Base-by-base conservation (phyloP, 2,113 vertebrate species). In the Tenrec ecaudatus region DNA sequence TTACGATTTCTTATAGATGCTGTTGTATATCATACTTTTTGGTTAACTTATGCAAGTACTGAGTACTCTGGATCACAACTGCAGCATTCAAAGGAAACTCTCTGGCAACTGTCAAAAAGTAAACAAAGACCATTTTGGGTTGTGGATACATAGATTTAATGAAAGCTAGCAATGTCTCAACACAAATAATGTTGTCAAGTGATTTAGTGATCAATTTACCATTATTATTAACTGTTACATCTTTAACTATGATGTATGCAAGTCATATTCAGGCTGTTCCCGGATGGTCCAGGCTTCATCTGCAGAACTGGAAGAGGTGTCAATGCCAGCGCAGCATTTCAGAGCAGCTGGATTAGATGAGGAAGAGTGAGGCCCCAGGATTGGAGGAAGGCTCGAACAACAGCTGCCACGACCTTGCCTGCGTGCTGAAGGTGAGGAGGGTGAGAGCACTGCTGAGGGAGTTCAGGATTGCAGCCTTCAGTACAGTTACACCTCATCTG, bases 51-150 rank as follows among this genome's bases (percentile, higher is more conserved):
- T 77, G 25, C 6, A 76, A 66, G 29, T 89, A 81, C 12, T 22
- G 22, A 78, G 25, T 31, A 85, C 27, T 78, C 53, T 82, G 78
- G 75, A 90, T 68, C 19, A 82, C 57, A 31, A 53, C 36, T 82
- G 29, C 68, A 58, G 85, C 84, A 80, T 85, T 53, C 17, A 88
- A 71, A 60, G 62, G 53, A 14, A 92, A 89, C 22, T 3, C 27
- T 75, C 89, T 86, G 57, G 58, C 10, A 80, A 7, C 12, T 92
- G 29, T 36, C 29, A 33, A 88, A 58, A 76, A 85, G 22, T 6
- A 83, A 83, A 83, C 25, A 17, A 93, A 85, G 83, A n/a, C n/a
- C 82, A 82, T 75, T 60, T 75, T 60, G 36, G n/a, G n/a, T 93
- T 33, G 6, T 27, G 36, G 29, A 60, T 22, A 88, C 66, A 19